Base-by-base conservation (phyloP, 2,113 vertebrate species). In the Macheiramphus alcinus region DNA sequence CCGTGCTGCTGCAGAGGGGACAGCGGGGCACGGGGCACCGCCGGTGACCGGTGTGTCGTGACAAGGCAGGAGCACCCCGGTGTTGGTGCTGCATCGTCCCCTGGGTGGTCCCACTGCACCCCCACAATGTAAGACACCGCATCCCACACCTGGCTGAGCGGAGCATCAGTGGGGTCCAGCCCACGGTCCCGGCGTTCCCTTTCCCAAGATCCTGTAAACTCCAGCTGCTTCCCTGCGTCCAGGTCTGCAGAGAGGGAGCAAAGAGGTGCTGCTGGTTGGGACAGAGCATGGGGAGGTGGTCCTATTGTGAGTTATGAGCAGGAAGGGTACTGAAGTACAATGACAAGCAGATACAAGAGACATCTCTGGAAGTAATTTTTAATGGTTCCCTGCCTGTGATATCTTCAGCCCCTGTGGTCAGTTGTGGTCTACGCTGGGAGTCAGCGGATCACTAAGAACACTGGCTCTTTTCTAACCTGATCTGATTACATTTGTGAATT, bases 91-190 rank as follows among this genome's bases (percentile, higher is more conserved):
- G 16, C 36, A 15, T 15, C 9, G 0, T 27, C 29, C 31, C 76
- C 15, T 4, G 17, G 27, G 27, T 34, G 40, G 19, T 21, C 31
- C 55, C 45, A 10, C 11, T 7, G 25, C 42, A 21, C 21, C 12
- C 36, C 36, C 43, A 21, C 3, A 1, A 12, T 6, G 56, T 23
- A 25, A 40, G 22, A 23, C 22, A 5, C 58, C 13, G 0, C 3
- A 0, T 10, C 71, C 48, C 45, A 96, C 56, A 98, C 94, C 53
- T 94, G 96, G 53, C 83, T 93, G 16, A 98, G 97, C 61, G 75
- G 90, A 61, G 91, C 92, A 70, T 97, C 98, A 3, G 98, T 90
- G 5, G 97, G 79, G 23, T 98, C 98, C n/a, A 98, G 52, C 7
- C 98, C 96, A 25, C 55, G 76, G 47, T 98, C 98, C 42, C 94